Conservation (phyloP, 2,888 invertebrate species). For the Matsumyia berberina region DNA sequence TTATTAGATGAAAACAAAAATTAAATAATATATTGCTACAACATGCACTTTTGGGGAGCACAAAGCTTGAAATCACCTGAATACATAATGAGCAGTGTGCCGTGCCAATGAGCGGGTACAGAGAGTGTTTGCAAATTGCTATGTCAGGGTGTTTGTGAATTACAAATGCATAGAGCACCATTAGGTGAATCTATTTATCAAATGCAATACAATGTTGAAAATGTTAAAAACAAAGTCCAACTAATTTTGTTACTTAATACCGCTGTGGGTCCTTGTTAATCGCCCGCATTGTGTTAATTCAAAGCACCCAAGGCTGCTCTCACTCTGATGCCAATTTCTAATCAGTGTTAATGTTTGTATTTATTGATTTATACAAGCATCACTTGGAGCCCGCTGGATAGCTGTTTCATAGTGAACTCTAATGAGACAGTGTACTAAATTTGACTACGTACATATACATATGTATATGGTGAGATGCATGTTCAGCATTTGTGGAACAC, state of each 20-base stretch:
- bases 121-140: not conserved
- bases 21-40: no score
- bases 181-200: conserved; percentile 14
- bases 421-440: no score
- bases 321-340: not conserved
- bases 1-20: not conserved
- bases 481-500: no score
- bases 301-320: not conserved
- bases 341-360: not conserved
- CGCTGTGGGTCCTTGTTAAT: not conserved
- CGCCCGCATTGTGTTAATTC: not conserved
- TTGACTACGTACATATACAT: no score
- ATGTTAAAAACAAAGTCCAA: not conserved
- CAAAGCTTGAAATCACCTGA: no score
- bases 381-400: no score
- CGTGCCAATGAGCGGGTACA: not conserved
- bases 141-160: not conserved
- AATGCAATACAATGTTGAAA: not conserved
- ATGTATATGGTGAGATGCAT: no score
- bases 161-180: not conserved
- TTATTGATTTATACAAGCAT: no score
- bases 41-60: no score
- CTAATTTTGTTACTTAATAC: not conserved
- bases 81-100: no score
- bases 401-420: no score